Base-by-base conservation (phyloP, 1,140 invertebrate species). In the Hypsibius dujardini region DNA sequence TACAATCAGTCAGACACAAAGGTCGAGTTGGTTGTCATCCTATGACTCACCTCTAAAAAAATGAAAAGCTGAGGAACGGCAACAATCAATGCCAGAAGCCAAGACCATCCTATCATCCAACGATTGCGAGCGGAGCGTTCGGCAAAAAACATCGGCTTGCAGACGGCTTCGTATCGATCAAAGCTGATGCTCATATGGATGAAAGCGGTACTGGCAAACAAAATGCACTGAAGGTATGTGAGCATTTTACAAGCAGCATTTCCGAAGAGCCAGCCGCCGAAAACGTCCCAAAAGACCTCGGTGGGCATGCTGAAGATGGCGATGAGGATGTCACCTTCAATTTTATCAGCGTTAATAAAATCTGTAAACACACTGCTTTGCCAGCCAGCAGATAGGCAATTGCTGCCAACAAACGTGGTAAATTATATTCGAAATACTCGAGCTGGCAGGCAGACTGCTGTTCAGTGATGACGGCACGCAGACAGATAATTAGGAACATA, bases 1-100 rank as follows among this genome's bases (percentile, higher is more conserved):
- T 28, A 28, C 28, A 28, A 28, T 28, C 28, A 28, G 28, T 28
- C 28, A 28, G 28, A 28, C 28, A 28, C 28, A 28, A 28, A 28
- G 28, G 28, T 28, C 28, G 28, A 28, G 28, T 28, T 28, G 28
- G 28, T 28, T 28, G 28, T 28, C 28, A 28, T 28, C 28, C 28
- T 28, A 28, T 28, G 28, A 28, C 28, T 72, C 74, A 77, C 77
- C 75, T 79, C 75, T 3, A 77, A 76, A 74, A 82, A 83, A 62
- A 82, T 81, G 71, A 81, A 79, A 1, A 81, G 74, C 60, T 82
- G 79, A 0, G 82, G 82, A 28, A 79, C 72, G 7, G 81, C 79
- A 60, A 80, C 77, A 2, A 81, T 70, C 69, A 82, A 78, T 40
- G 81, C 80, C 46, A 78, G 74, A 0, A 77, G 47, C 82, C 82